Base-by-base conservation (phyloP, 2,888 invertebrate genomes). In the Parnassius orleans region DNA sequence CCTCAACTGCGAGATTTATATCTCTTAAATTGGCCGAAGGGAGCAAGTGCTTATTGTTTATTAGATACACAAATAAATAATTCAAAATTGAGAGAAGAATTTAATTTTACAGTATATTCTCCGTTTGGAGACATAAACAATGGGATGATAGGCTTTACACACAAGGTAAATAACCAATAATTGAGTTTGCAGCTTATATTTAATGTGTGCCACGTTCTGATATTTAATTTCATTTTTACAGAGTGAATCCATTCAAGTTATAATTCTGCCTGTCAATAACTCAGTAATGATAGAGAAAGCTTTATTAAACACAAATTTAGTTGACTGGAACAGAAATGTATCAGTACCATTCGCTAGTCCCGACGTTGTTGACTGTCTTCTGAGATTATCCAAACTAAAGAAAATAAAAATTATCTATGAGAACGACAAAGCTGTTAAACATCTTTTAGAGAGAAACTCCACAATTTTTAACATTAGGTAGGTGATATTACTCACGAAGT, bases 101-200 rank as follows among this genome's bases (percentile, higher is more conserved):
- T 66, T 14, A 55, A 66, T 3, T 72, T 76, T 54, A 73, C 77
- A 68, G 71, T 80, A 3, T 81, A 74, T 53, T 77, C 77, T 53
- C 77, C 79, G 1, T 66, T 69, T 42, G 80, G 79, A 3, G 69
- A 76, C 11, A 52, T 77, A n/a, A 61, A 64, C 5, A 73, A 75
- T 67, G 80, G 79, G 53, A 74, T 80, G 66, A 53, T 81, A 5
- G 75, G 72, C 3, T 61, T 68, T 3, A 70, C 61, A 62, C 60
- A 65, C 9, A 67, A 69, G 69, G 79, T 78, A 72, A 42, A 48
- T 46, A 10, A n/a, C n/a, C 46, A 46, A 9, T 19, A 42, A 12
- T 50, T 50, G 15, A 2, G 14, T 7, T 51, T 43, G 12, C 15
- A 11, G 9, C 9, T n/a, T 3, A n/a, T 33, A 11, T n/a, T 56